These are phyloP conservation scores for Tadarida brasiliensis DNA, from an alignment of 2,797 vertebrate species.

Conservation along the genomic window DNA sequence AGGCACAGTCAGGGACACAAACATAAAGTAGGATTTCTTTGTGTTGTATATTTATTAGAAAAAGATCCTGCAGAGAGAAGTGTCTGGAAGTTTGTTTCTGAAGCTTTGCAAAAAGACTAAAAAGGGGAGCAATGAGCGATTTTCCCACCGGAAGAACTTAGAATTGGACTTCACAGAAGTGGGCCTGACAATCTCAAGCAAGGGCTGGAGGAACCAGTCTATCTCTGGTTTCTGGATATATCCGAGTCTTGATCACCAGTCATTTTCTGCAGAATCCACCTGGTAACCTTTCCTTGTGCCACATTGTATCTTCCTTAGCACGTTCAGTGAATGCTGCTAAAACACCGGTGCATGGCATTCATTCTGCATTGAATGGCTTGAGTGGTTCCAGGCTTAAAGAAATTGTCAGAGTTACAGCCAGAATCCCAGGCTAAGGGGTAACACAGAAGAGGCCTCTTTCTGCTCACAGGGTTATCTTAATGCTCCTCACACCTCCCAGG, in stretches of 20 bases:
- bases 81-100: slow-evolving; percentile 22
- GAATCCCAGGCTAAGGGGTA: not conserved
- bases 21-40: not conserved
- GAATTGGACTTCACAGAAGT: not conserved
- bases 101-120: slow-evolving; percentile 40
- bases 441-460: not conserved
- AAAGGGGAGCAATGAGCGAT: not conserved
- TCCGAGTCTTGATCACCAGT: not conserved
- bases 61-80: not conserved
- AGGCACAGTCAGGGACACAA: not conserved
- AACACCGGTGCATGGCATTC: not conserved
- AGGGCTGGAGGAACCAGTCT: not conserved
- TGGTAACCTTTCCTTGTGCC: not conserved
- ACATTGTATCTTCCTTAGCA: not conserved
- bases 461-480: not conserved
- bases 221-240: accelerated
- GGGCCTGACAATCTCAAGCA: not conserved
- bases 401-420: not conserved
- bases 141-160: not conserved
- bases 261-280: slow-evolving; percentile 3
- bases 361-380: not conserved
- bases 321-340: slow-evolving; percentile 16
- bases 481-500: not conserved
- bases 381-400: not conserved
- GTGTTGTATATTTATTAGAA: not conserved